Percentiles rank a stretch among this genome's conserved stretches.
Conservation (phyloP, 1,140 invertebrate genomes). For the Pollicipes pollicipes region DNA sequence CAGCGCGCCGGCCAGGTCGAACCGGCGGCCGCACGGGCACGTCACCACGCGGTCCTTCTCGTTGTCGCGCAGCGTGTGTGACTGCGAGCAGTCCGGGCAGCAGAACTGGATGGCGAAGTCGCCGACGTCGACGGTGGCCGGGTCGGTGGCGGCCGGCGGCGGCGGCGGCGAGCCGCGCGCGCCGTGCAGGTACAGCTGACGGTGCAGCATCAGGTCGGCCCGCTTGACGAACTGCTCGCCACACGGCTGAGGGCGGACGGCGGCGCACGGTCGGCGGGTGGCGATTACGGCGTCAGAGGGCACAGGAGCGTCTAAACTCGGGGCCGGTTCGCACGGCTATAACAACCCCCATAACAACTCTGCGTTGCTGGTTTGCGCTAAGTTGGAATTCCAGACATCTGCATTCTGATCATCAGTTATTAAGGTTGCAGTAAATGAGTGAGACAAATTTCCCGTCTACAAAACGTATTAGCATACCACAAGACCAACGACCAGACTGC, state of each 20-base stretch:
- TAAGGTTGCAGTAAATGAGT: too few species aligned
- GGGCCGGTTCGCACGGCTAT: too few species aligned
- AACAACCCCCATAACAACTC: too few species aligned
- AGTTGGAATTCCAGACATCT: too few species aligned
- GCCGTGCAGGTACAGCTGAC: conserved; percentile 1
- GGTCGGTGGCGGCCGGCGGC: not conserved
- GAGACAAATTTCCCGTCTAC: too few species aligned
- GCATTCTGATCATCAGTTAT: too few species aligned
- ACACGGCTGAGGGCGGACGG: not conserved
- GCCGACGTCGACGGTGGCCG: not conserved
- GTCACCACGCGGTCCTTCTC: not conserved
- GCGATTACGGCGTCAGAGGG: too few species aligned
- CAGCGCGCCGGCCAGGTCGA: not conserved
- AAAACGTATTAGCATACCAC: too few species aligned
- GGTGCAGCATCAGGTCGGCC: not conserved
- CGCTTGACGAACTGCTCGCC: not conserved
- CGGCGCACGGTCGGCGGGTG: too few species aligned
- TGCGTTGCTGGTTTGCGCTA: too few species aligned
- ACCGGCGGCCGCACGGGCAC: not conserved
- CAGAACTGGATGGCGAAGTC: not conserved
- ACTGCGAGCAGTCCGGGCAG: not conserved
- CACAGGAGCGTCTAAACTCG: too few species aligned
- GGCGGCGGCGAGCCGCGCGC: not conserved
- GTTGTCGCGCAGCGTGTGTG: not conserved
- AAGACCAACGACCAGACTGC: too few species aligned